Conservation (phyloP, 2,113 vertebrate species). For the Rhinolophus sinicus region DNA sequence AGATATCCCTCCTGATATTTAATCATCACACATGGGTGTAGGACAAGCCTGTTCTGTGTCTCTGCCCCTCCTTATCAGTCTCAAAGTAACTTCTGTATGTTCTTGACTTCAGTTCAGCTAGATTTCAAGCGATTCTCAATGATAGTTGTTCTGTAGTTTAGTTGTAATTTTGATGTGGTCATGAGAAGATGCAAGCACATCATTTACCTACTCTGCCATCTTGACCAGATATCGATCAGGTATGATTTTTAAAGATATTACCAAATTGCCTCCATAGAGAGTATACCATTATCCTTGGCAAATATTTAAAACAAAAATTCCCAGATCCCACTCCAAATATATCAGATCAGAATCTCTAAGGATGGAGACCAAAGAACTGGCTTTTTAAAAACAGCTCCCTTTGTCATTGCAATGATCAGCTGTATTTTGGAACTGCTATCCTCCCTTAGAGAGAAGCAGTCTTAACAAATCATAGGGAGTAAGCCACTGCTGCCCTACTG, state of each 20-base stretch:
- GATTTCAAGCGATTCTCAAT: too few species aligned
- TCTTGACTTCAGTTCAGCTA: too few species aligned
- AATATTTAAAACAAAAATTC: constrained; percentile 15
- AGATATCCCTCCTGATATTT: too few species aligned
- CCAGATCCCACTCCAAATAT: background rate
- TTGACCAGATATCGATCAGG: too few species aligned
- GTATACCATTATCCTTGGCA: background rate
- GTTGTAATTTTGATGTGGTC: too few species aligned
- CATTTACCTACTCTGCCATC: too few species aligned
- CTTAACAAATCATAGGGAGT: background rate
- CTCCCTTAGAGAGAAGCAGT: background rate
- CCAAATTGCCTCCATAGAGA: background rate
- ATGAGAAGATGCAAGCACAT: too few species aligned
- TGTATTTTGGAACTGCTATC: background rate
- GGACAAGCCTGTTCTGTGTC: too few species aligned
- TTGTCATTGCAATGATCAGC: background rate
- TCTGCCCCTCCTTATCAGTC: too few species aligned
- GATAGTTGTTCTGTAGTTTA: too few species aligned
- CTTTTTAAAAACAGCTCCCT: background rate
- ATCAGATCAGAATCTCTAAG: background rate
- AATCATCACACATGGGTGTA: too few species aligned
- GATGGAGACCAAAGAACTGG: background rate
- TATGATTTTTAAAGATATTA: background rate
- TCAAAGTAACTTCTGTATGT: too few species aligned
- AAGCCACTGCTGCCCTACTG: background rate